Base-by-base conservation (phyloP, 2,113 vertebrate species). In the Noctilio leporinus region DNA sequence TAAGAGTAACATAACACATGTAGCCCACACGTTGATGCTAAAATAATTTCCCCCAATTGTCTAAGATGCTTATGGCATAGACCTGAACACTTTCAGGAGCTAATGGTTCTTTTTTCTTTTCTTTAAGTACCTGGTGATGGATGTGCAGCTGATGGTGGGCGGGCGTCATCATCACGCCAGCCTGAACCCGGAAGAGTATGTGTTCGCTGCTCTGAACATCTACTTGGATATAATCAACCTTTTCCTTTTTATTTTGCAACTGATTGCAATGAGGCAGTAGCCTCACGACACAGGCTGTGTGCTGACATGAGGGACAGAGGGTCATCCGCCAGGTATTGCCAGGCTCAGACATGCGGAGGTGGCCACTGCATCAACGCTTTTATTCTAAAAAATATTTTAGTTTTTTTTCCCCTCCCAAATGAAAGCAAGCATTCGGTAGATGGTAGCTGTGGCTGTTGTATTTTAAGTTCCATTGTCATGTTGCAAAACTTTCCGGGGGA, bases 151-250 rank as follows among this genome's bases (percentile, higher is more conserved):
- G n/a, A 98, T 98, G 90, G 92, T 99, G 49, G 98, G 98, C 49
- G 99, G 98, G 15, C 98, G 96, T 40, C 99, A 99, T 47, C 97
- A 98, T 95, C 97, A 98, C 89, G 98, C 97, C 57, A 22, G 95
- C 67, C 89, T 97, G 93, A 38, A 96, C 96, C 98, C 98, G 2
- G 98, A 99, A 95, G 99, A 99, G 84, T 99, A 99, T 11, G 90
- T 99, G 77, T 99, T 99, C 95, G 98, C 99, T 62, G 97, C 98
- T 38, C 98, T 99, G 69, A 99, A 98, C 92, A 98, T 99, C 81
- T 99, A 98, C 94, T 70, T 99, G 97, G 98, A 99, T 89, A 98
- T 99, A 10, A 70, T 98, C 80, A 96, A 95, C 69, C 80, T 99
- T 94, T 99, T 99, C 97, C 69, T 99, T 43, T 89, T 99, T 67